Base-by-base conservation (phyloP, 1,140 invertebrate species). In the Macrocentrus cingulum region DNA sequence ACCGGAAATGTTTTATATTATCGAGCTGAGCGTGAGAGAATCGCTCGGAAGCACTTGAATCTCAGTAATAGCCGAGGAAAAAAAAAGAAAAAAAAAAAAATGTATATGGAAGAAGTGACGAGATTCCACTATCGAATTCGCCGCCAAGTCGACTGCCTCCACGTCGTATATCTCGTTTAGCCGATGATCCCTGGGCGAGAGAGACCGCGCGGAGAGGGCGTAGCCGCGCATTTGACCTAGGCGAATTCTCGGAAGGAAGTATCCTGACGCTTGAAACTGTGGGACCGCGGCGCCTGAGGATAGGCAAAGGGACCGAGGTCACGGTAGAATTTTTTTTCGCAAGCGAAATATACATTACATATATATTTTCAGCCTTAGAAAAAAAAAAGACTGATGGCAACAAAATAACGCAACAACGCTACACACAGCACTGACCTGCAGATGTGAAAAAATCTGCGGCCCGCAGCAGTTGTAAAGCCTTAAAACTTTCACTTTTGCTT, bases 231-330 rank as follows among this genome's bases (percentile, higher is more conserved):
- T 52, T 52, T 52, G 50, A 52, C 50, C 50, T 52, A 22, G 18
- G 46, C 7, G 37, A 52, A 52, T 52, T 52, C 50, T 52, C 36
- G 13, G 50, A 52, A 52, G 50, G 22, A 13, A 49, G 32, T 37
- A 52, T 41, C 50, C 36, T 41, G 29, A 39, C 18, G 49, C 34
- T 51, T 19, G 18, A 39, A 51, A 39, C 39, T 51, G 49, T 37
- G 49, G 34, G 34, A 51, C 32, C 15, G n/a, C n/a, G 49, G 49
- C 49, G 49, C 49, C 49, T 51, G 49, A 51, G 34, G 49, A 37
- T 34, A 49, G 25, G 13, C n/a, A 8, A 51, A 13, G 18, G 18
- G 15, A 51, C 34, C 49, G 49, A 51, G 49, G 34, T 52, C 15
- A 41, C 50, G 37, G 32, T 20, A 18, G 9, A 23, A n/a, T 18